Evolutionary conservation across 2,888 invertebrate species (phyloP), one percentile per base, ranked within the genome.

Genomic region (Pantelozetes paolii): DNA sequence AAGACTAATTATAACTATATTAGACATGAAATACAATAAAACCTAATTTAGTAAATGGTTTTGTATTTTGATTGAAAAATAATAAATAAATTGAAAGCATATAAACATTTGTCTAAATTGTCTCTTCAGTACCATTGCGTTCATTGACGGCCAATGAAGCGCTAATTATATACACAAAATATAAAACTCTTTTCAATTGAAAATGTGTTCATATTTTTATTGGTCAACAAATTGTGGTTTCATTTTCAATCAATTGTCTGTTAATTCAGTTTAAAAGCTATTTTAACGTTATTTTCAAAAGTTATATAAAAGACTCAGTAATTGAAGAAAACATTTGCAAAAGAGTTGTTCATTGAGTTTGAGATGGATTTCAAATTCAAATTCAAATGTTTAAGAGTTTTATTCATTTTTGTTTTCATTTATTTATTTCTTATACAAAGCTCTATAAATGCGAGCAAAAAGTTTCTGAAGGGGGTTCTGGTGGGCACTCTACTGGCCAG

Each of bases 401-500:
- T 45, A 2, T 45, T 13, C 13, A 2, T 45, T 45, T 2, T 45
- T 13, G 2, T 45, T 2, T 8, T 45, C 2, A 13, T 45, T 11
- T 23, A 54, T 54, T 54, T 54, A 20, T 54, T 11, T 54, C 54
- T 20, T 18, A 54, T 54, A 9, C 54, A 54, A 54, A 20, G 3
- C n/a, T 20, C n/a, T 9, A 9, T 23, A 20, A n/a, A 23, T 2
- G 54, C 18, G 9, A 54, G 26, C 54, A 54, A 54, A 54, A 54
- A 54, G 23, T 54, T 54, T 54, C 9, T 54, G n/a, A 54, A 54
- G 23, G 54, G 54, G 9, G 54, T 54, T 54, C 13, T 54, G 20
- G 54, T 54, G 20, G 54, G 54, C 1, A 54, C 54, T 54, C 3
- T 54, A 11, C 13, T 54, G 1, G 54, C 54, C 2, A 54, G 23